Evolutionary conservation across 2,113 vertebrate genomes (phyloP).

Genomic region (Campylomormyrus numenius): DNA sequence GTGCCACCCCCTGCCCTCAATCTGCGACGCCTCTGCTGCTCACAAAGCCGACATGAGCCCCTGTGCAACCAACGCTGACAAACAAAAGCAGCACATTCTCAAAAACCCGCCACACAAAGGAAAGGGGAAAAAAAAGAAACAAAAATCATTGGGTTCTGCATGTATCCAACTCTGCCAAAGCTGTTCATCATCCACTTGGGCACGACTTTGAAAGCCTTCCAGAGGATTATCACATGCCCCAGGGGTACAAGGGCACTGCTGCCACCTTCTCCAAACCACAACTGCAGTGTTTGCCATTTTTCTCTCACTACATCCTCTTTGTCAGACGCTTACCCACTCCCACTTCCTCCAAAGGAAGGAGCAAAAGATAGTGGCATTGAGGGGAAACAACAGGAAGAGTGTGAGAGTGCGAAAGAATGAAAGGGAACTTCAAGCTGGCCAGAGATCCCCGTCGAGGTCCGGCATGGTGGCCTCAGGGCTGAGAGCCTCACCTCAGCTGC

Average conservation of each 20-base stretch:
- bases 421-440: not conserved
- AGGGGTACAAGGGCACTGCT: not conserved
- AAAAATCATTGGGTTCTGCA: not conserved
- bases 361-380: slow-evolving; percentile 8
- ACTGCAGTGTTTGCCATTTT: not conserved
- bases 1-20: not conserved
- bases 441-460: not conserved
- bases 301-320: slow-evolving; percentile 53
- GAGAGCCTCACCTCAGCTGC: slow-evolving; percentile 58
- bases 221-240: not conserved
- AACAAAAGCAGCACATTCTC: not conserved
- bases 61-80: not conserved
- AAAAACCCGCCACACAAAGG: not conserved
- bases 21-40: not conserved
- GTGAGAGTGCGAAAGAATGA: not conserved
- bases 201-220: not conserved
- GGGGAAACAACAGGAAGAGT: not conserved
- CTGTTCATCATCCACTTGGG: not conserved
- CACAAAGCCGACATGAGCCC: not conserved
- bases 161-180: not conserved
- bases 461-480: not conserved
- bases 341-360: slow-evolving; percentile 60
- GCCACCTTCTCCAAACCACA: not conserved
- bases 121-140: not conserved
- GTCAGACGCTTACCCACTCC: slow-evolving; percentile 62